These are phyloP conservation scores for Xenopus petersii DNA, from an alignment of 2,797 vertebrate genomes.

Conservation along the genomic window DNA sequence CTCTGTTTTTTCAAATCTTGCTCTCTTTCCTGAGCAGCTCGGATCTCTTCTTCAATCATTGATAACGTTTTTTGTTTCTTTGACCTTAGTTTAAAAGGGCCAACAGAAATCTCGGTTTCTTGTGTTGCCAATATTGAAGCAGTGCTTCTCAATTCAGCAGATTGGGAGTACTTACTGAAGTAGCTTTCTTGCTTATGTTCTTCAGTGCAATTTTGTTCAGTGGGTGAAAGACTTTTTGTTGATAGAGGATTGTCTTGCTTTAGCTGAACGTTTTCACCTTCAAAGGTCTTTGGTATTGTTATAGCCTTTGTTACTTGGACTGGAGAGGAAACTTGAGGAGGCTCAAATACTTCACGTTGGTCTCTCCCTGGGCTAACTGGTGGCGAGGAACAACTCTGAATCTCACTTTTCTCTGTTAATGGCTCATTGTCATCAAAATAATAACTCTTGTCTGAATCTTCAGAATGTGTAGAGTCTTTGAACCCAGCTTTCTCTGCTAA, in stretches of 20 bases:
- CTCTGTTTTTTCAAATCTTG: conserved; percentile 91
- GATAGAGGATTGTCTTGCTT: conserved; percentile 60
- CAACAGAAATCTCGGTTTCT: conserved; percentile 79
- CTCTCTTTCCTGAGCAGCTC: conserved; percentile 91
- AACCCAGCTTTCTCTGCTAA: conserved; percentile 76
- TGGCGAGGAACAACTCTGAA: conserved; percentile 48
- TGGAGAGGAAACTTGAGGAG: conserved; percentile 74
- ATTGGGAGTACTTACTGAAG: conserved; percentile 95
- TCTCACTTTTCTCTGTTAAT: conserved; percentile 11
- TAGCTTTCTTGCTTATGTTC: conserved; percentile 83
- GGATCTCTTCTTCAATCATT: conserved; percentile 98
- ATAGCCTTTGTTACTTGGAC: conserved; percentile 71
- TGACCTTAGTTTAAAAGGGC: conserved; percentile 91
- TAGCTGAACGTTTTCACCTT: conserved; percentile 61
- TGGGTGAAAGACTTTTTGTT: conserved; percentile 46
- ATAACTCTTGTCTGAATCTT: conserved; percentile 33
- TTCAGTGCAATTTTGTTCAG: conserved; percentile 58
- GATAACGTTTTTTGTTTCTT: conserved; percentile 93
- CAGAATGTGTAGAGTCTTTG: conserved; percentile 39
- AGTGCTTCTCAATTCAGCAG: conserved; percentile 90
- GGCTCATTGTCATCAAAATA: background rate
- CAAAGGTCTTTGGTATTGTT: conserved; percentile 71
- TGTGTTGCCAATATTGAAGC: conserved; percentile 76
- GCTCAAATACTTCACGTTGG: conserved; percentile 57
- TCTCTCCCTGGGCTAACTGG: conserved; percentile 57